These are phyloP conservation scores for Drosophila rubida DNA, from an alignment of 2,888 invertebrate species.

Conservation along the genomic window DNA sequence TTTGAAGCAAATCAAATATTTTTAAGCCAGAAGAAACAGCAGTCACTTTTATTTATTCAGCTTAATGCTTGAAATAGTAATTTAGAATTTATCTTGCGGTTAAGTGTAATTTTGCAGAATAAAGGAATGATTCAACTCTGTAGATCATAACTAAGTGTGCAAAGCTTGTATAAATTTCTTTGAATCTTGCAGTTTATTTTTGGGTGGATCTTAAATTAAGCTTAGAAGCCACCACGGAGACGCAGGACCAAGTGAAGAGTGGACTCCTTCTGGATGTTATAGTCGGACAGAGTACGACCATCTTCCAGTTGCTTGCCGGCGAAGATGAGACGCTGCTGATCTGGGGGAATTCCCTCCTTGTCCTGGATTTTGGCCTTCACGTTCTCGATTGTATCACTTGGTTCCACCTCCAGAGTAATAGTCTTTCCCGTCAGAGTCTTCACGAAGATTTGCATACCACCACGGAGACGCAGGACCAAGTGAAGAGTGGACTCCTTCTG, in stretches of 20 bases:
- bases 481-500: conserved; percentile 78
- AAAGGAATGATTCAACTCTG: conserved; percentile 38
- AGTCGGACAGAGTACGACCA: conserved; percentile 47
- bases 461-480: conserved; percentile 63
- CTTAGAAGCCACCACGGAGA: conserved; percentile 87
- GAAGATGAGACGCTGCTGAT: conserved; percentile 55
- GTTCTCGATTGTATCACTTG: conserved; percentile 44
- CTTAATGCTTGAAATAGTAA: conserved; percentile 45
- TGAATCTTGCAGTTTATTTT: conserved; percentile 19
- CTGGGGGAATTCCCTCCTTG: conserved; percentile 53
- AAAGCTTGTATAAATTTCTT: conserved; percentile 14
- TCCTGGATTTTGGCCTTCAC: conserved; percentile 49
- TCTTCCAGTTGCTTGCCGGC: conserved; percentile 52
- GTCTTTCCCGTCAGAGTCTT: conserved; percentile 63
- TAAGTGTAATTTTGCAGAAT: conserved; percentile 35
- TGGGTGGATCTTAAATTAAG: conserved; percentile 44
- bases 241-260: conserved; percentile 19
- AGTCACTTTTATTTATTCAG: conserved; percentile 24
- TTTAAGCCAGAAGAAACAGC: conserved; percentile 45
- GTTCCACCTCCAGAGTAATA: conserved; percentile 45
- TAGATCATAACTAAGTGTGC: conserved; percentile 34
- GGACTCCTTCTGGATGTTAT: conserved; percentile 30
- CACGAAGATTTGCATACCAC: conserved; percentile 56
- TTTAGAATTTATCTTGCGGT: conserved; percentile 42
- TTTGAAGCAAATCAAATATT: conserved; percentile 46